Conservation (phyloP, 2,797 vertebrate genomes). For the Chiloscyllium punctatum region DNA sequence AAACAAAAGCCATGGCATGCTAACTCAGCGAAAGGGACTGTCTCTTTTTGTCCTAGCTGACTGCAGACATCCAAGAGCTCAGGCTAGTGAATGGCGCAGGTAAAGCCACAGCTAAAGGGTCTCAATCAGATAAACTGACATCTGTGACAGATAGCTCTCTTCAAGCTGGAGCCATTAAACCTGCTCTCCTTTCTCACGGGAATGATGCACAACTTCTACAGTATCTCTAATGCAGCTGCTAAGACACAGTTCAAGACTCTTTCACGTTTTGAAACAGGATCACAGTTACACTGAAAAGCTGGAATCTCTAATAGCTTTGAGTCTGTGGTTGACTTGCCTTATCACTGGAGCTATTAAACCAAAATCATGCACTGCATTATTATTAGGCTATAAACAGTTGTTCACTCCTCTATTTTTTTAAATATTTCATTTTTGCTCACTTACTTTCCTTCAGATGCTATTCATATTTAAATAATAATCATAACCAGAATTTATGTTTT, state of each 20-base stretch:
- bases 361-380: constrained; percentile 54
- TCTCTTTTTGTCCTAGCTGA: constrained; percentile 44
- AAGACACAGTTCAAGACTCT: constrained; percentile 58
- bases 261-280: constrained; percentile 75
- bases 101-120: constrained; percentile 49
- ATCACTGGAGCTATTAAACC: constrained; percentile 60
- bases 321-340: constrained; percentile 64
- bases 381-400: constrained; percentile 27
- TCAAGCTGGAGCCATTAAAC: constrained; percentile 67
- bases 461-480: constrained; percentile 19
- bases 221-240: constrained; percentile 63
- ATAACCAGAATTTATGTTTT: background rate
- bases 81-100: constrained; percentile 50
- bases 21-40: constrained; percentile 44
- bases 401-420: constrained; percentile 2
- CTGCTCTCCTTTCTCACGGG: constrained; percentile 64
- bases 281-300: constrained; percentile 66
- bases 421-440: background rate
- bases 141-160: constrained; percentile 67
- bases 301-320: constrained; percentile 66
- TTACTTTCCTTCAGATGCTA: background rate
- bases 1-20: constrained; percentile 49
- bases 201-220: constrained; percentile 59
- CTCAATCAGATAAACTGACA: constrained; percentile 64
- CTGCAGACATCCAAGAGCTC: constrained; percentile 51